These are phyloP conservation scores for Mylabris sibirica DNA, from an alignment of 2,888 invertebrate species.

Conservation along the genomic window DNA sequence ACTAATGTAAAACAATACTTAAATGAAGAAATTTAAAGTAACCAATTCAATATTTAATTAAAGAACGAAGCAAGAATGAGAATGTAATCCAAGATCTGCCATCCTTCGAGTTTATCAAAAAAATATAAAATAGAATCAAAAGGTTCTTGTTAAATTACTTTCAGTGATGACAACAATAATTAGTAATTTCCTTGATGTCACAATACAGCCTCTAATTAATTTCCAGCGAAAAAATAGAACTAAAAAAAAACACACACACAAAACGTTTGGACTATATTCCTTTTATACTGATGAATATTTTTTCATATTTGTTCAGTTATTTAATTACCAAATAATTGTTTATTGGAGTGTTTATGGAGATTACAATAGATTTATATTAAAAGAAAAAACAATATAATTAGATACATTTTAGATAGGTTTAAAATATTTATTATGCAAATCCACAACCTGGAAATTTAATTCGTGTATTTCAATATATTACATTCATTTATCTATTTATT, in stretches of 20 bases:
- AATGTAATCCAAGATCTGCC: conserved; percentile 3
- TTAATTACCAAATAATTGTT: not conserved
- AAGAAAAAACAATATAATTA: not conserved
- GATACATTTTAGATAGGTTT: not conserved
- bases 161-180: conserved; percentile 9
- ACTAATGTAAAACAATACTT: conserved; percentile 5
- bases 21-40: not conserved
- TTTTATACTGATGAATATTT: not conserved
- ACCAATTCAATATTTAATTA: conserved; percentile 13
- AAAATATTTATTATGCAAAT: conserved; percentile 5
- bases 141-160: conserved; percentile 12
- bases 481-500: conserved; percentile 9
- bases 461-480: not conserved
- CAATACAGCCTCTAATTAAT: conserved; percentile 12
- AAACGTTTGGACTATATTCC: not conserved
- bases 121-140: conserved; percentile 12
- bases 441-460: not conserved
- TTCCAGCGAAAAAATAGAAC: not conserved
- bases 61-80: conserved; percentile 10
- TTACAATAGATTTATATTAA: too few species aligned
- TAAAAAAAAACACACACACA: not conserved
- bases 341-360: not conserved
- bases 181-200: conserved; percentile 11
- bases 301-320: not conserved
- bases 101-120: conserved; percentile 5